Evolutionary conservation across 2,888 invertebrate genomes (phyloP).

Genomic region (Empis stercorea): DNA sequence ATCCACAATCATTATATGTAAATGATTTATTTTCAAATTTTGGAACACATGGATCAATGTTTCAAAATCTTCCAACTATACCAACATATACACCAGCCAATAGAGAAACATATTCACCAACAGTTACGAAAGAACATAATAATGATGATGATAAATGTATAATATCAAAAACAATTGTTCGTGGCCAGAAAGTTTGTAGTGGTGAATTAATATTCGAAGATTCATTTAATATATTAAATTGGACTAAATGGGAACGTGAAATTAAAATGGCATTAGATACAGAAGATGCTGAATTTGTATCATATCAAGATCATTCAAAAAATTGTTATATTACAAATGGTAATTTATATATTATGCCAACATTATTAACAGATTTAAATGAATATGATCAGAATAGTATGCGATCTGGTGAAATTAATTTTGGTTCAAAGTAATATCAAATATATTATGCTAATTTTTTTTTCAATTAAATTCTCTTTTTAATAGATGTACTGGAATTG

Average conservation of each 20-base stretch:
- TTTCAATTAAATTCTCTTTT: too few relatives aligned
- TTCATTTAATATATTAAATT: conserved; percentile 40
- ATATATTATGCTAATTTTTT: background rate
- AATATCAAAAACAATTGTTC: background rate
- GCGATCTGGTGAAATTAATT: conserved; percentile 26
- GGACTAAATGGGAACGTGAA: conserved; percentile 43
- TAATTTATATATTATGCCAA: conserved; percentile 32
- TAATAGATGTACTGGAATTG: conserved; percentile 40
- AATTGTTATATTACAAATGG: conserved; percentile 27
- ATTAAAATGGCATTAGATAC: conserved; percentile 42
- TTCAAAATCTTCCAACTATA: too few relatives aligned
- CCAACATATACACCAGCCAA: too few relatives aligned
- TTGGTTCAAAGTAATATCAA: conserved; percentile 21
- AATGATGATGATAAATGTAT: background rate
- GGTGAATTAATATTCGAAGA: conserved; percentile 49
- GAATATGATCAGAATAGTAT: conserved; percentile 19
- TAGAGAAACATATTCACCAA: too few relatives aligned
- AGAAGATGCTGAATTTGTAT: conserved; percentile 39
- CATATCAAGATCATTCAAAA: conserved; percentile 31
- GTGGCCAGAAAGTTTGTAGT: conserved; percentile 30
- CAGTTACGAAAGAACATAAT: background rate
- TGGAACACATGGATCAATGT: too few relatives aligned
- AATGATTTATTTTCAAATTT: too few relatives aligned
- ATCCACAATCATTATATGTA: too few relatives aligned
- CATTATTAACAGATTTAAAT: conserved; percentile 20